phyloP scores from a whole-genome alignment of 1,140 invertebrate species.

The Antheraea mylitta region DNA sequence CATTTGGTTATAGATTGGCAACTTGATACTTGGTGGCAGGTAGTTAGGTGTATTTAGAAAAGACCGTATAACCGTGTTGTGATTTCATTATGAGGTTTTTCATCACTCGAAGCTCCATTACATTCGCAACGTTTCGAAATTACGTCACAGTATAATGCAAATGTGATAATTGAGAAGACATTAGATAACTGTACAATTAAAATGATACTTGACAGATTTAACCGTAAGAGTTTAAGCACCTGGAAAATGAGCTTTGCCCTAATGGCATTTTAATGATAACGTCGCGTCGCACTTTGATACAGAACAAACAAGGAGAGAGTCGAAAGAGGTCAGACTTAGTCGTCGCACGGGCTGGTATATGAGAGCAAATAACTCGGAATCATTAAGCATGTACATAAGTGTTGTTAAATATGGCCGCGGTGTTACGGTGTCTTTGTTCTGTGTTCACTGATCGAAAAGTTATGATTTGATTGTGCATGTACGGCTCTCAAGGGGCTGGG shows the following conservation, averaged over 20 bases:
- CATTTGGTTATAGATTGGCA: neutral
- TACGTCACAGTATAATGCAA: no score
- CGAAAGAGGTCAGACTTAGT: neutral
- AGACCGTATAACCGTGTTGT: neutral
- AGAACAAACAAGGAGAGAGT: neutral
- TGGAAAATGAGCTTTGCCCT: neutral
- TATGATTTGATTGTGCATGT: slow-evolving; percentile 33
- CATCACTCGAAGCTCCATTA: neutral
- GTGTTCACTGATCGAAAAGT: slow-evolving; percentile 25
- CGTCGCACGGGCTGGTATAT: no score
- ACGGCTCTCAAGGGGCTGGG: slow-evolving; percentile 40
- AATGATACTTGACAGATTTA: neutral
- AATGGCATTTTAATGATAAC: neutral
- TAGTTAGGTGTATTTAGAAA: neutral
- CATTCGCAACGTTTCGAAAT: neutral
- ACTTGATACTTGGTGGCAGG: neutral
- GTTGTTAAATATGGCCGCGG: neutral
- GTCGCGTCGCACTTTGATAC: neutral
- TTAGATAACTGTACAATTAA: neutral
- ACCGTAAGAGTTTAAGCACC: neutral
- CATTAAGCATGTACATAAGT: neutral
- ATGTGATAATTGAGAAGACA: no score
- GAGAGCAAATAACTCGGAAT: no score
- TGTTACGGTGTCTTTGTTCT: neutral
- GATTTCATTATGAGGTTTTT: neutral